Conservation (phyloP, 2,888 invertebrate species). For the Anorthoa munda region DNA sequence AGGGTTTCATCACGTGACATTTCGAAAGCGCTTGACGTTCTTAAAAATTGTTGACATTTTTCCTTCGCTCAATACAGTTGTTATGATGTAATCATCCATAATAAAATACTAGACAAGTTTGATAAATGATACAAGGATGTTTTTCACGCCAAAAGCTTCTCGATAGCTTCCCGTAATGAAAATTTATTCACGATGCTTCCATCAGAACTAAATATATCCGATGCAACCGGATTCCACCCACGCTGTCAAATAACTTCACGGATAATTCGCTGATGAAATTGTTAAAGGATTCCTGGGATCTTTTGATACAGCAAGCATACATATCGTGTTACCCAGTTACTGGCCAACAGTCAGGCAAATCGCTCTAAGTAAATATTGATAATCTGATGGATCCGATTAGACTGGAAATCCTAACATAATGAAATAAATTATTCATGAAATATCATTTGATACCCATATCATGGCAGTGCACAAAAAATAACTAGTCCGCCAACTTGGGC, state of each 20-base stretch:
- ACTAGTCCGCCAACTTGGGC: no score
- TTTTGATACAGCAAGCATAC: not conserved
- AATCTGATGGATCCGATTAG: not conserved
- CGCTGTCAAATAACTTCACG: conserved; percentile 39
- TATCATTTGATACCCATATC: no score
- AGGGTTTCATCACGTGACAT: no score
- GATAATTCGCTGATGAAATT: conserved; percentile 15
- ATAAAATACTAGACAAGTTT: conserved; percentile 1
- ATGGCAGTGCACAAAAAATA: no score
- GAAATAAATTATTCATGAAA: no score
- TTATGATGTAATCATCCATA: not conserved
- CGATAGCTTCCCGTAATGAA: conserved; percentile 61
- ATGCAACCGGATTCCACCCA: conserved; percentile 47
- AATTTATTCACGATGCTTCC: conserved; percentile 46
- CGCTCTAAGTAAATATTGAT: not conserved
- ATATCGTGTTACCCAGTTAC: not conserved
- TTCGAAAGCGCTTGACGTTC: no score
- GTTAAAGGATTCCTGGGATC: conserved; percentile 14
- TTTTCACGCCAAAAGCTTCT: conserved; percentile 30
- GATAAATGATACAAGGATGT: conserved; percentile 33
- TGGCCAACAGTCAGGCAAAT: not conserved
- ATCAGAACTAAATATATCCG: conserved; percentile 57
- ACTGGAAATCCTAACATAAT: no score
- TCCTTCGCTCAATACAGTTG: not conserved
- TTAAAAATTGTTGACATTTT: no score